phyloP scores from a whole-genome alignment of 1,140 invertebrate genomes.

The Monochamus saltuarius region DNA sequence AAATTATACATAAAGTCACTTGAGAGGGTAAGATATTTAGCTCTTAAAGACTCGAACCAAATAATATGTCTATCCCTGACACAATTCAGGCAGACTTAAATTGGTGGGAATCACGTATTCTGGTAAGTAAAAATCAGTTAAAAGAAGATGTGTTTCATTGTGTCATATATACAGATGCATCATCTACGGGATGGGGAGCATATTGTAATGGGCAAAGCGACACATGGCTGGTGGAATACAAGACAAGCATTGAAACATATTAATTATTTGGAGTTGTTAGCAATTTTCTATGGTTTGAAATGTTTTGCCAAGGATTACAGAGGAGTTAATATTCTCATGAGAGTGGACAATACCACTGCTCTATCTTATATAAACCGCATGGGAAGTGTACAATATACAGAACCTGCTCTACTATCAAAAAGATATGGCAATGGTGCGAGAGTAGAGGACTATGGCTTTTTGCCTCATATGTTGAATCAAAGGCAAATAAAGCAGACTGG shows the following conservation, averaged over 20 bases:
- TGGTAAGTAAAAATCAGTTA: too few species aligned
- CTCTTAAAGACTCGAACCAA: conserved; percentile 2
- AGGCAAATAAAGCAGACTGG: too few species aligned
- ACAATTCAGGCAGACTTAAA: conserved; percentile 30
- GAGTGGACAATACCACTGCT: too few species aligned
- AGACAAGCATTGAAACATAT: conserved; percentile 39
- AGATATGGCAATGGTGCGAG: too few species aligned
- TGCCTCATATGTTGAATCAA: too few species aligned
- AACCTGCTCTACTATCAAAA: too few species aligned
- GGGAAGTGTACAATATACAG: too few species aligned
- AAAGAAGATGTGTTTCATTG: conserved; percentile 26
- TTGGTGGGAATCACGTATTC: conserved; percentile 41
- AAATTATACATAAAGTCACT: conserved; percentile 17
- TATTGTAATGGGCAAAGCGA: conserved; percentile 31
- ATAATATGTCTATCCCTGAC: background rate
- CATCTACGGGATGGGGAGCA: conserved; percentile 45
- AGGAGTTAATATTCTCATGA: too few species aligned
- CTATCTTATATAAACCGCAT: too few species aligned
- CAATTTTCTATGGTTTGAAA: conserved; percentile 15
- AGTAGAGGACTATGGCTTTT: too few species aligned
- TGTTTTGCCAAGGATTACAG: too few species aligned
- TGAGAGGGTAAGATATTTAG: conserved; percentile 15
- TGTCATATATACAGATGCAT: conserved; percentile 51
- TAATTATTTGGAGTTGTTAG: conserved; percentile 48
- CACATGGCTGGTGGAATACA: conserved; percentile 40